Base-by-base conservation (phyloP, 2,113 vertebrate species). In the Hyaena hyaena region DNA sequence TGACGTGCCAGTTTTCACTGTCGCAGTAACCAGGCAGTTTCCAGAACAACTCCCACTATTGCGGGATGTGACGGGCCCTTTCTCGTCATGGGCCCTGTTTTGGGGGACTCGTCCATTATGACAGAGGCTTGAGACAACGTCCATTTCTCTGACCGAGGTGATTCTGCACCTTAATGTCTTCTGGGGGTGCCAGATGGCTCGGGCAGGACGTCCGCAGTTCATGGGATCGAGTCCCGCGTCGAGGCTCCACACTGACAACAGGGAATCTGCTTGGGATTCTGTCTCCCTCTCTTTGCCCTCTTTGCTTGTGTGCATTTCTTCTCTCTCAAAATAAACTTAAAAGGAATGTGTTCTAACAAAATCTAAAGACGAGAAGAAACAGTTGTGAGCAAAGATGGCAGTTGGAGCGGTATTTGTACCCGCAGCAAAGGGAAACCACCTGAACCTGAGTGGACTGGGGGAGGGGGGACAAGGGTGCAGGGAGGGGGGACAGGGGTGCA, bases 401-500 rank as follows among this genome's bases (percentile, higher is more conserved):
- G 68, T 81, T 71, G 14, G 65, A 66, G n/a, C 28, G 39, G n/a
- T 61, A 45, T 39, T 89, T 68, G 58, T 28, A 23, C 33, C 1
- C 19, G 92, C 66, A 66, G 35, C 21, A 50, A 10, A 68, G 39
- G 14, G 66, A 76, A 68, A 12, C 10, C 23, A 31, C 33, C 33
- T 66, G 33, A 50, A 33, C 12, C 24, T 74, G 19, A 39, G 26
- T 28, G 73, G 61, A 16, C 82, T 50, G n/a, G 35, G 48, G 7
- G 48, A n/a, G 5, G 93, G 43, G 21, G 53, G 24, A 43, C 0
- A 0, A 8, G 24, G n/a, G 9, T 1, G 17, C 33, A 0, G 14
- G 4, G 7, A 16, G 7, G 8, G 19, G 50, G 24, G 73, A 39
- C 3, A 0, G 15, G 43, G n/a, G 19, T 2, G 16, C 66, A 1